Evolutionary conservation across 2,888 invertebrate species (phyloP), one percentile per base, ranked within the genome.

Genomic region (Drepana falcataria): DNA sequence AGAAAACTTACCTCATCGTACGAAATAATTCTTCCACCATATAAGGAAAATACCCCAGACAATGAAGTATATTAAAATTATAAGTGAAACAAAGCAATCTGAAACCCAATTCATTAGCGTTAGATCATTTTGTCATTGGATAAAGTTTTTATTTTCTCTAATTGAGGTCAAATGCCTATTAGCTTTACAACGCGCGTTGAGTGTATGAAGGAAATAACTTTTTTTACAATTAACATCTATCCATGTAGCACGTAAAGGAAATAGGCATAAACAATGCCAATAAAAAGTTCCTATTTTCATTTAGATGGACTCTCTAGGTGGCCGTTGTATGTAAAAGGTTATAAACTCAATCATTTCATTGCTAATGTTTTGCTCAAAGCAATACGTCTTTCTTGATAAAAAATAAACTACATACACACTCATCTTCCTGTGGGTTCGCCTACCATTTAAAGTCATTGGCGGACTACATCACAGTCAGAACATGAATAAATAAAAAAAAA

Each of bases 71-170:
- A 44, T 9, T 44, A 37, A 37, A 37, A 37, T 4, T 37, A 37
- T 37, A 3, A 37, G 21, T 21, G 21, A 21, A 0, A 72, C 69
- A 51, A 60, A 59, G 65, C 71, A 73, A 79, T 79, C 73, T 75
- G 71, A 71, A 68, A 70, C 73, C 73, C 73, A 72, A 79, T 79
- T 81, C 75, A 80, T 82, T 81, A 80, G 71, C 75, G 75, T 72
- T 78, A 9, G 82, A 87, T 85, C 83, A 80, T 81, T 85, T 82
- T 82, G 85, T 83, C 87, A 86, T 87, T 87, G 86, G 71, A 65
- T 68, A 71, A 56, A 77, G 74, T 82, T 84, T 81, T 80, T 83
- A 78, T 81, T 83, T 82, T 82, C 72, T 75, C 75, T 82, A 84
- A 86, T 85, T 87, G 81, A 78, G 83, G 85, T 79, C 80, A 85